A percentile compares a stretch with the other conserved stretches of the same genome.
Conservation (phyloP, 1,140 invertebrate species). For the Campoletis sonorensis region DNA sequence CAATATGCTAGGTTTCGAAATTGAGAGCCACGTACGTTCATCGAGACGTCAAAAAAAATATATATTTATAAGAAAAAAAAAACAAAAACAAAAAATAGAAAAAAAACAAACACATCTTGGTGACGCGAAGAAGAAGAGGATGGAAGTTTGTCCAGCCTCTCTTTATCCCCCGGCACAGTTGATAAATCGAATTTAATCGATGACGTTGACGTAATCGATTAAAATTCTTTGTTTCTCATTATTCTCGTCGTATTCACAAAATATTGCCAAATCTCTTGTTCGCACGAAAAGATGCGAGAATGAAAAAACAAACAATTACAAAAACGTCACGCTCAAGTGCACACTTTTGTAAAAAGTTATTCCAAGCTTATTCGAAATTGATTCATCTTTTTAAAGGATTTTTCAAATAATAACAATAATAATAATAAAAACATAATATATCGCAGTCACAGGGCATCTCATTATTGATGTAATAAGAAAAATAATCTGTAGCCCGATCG, state of each 20-base stretch:
- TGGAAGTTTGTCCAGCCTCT: neutral
- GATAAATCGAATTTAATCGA: constrained; percentile 17
- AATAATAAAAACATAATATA: no score
- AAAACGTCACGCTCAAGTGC: no score
- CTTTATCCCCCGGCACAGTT: neutral
- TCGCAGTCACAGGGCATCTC: no score
- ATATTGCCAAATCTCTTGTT: no score
- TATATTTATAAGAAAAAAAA: neutral
- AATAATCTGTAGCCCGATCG: no score
- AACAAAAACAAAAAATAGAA: neutral
- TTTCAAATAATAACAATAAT: no score
- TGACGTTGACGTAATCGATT: constrained; percentile 5
- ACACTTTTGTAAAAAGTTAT: no score
- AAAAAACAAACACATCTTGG: neutral
- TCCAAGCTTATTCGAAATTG: no score
- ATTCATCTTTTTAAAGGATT: no score
- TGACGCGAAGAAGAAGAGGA: neutral
- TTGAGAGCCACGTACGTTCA: neutral
- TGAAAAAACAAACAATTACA: no score
- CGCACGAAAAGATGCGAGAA: no score
- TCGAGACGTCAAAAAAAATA: neutral
- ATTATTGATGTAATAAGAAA: no score
- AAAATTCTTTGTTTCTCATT: neutral
- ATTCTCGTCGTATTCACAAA: neutral
- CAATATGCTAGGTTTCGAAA: constrained; percentile 10